Percentiles rank a stretch among this genome's conserved stretches.
Evolutionary conservation across 1,140 invertebrate genomes (phyloP).

Genomic region (Lepidotrigona ventralis): DNA sequence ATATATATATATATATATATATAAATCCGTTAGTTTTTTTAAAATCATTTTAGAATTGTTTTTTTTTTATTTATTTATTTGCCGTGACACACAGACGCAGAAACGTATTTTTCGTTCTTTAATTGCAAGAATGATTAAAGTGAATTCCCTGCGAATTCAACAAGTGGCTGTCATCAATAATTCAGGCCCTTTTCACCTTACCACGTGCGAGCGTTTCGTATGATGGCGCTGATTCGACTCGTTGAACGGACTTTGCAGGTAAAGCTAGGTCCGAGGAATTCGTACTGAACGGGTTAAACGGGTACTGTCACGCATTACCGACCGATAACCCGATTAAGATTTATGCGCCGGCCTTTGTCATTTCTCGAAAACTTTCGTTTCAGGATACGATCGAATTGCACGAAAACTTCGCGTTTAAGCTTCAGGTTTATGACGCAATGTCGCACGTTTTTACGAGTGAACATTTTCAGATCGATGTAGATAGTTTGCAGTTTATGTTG

Average conservation of each 20-base stretch:
- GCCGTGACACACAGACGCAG: too few relatives aligned
- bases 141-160: too few relatives aligned
- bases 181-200: too few relatives aligned
- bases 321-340: not conserved
- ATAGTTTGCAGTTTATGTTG: not conserved
- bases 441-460: not conserved
- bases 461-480: not conserved
- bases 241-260: not conserved
- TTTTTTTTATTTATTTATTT: too few relatives aligned
- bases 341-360: not conserved
- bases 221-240: not conserved
- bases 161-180: too few relatives aligned
- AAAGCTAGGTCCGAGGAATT: not conserved
- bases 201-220: fast-evolving
- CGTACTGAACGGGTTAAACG: not conserved
- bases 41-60: too few relatives aligned
- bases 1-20: too few relatives aligned
- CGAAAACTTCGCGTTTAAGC: not conserved
- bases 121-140: too few relatives aligned
- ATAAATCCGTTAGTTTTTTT: too few relatives aligned
- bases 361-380: not conserved
- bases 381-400: not conserved
- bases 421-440: not conserved
- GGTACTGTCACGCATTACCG: too few relatives aligned
- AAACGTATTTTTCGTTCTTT: too few relatives aligned